Percentiles rank a stretch among this genome's conserved stretches.
These are phyloP conservation scores for Pampusana beccarii DNA, from an alignment of 2,113 vertebrate genomes.

Conservation along the genomic window DNA sequence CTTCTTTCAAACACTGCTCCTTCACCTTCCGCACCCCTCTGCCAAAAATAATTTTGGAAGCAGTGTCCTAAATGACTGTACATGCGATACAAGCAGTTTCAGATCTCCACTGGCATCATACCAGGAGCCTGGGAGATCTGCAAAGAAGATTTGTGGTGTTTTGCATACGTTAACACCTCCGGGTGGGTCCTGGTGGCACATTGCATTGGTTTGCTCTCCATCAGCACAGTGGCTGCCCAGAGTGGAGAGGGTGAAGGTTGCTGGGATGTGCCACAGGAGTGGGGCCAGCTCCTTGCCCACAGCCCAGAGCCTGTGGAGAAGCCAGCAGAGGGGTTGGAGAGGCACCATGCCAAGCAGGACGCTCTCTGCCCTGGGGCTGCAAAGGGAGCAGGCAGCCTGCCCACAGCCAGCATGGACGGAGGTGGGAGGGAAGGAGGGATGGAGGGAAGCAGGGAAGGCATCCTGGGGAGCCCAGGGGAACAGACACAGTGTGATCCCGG, in stretches of 20 bases:
- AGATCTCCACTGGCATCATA: background rate
- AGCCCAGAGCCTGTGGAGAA: background rate
- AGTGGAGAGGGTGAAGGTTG: background rate
- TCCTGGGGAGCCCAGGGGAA: background rate
- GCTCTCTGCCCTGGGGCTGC: background rate
- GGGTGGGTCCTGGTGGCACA: background rate
- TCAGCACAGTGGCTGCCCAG: background rate
- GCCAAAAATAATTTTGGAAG: constrained; percentile 1
- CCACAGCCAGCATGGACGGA: rapidly evolving
- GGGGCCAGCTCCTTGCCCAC: background rate
- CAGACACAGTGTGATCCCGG: background rate
- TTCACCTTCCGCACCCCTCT: background rate
- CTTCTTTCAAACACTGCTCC: background rate
- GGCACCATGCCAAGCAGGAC: rapidly evolving
- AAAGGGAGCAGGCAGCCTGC: background rate
- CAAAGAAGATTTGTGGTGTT: background rate
- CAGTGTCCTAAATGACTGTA: background rate
- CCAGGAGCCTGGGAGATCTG: background rate
- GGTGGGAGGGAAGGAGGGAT: background rate
- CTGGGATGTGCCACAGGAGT: background rate
- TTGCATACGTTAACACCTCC: rapidly evolving
- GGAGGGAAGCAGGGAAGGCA: background rate
- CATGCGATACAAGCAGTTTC: background rate
- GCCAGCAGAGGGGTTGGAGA: background rate
- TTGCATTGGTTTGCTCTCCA: background rate